Conservation (phyloP, 2,888 invertebrate species). For the Agonopterix subpropinquella region DNA sequence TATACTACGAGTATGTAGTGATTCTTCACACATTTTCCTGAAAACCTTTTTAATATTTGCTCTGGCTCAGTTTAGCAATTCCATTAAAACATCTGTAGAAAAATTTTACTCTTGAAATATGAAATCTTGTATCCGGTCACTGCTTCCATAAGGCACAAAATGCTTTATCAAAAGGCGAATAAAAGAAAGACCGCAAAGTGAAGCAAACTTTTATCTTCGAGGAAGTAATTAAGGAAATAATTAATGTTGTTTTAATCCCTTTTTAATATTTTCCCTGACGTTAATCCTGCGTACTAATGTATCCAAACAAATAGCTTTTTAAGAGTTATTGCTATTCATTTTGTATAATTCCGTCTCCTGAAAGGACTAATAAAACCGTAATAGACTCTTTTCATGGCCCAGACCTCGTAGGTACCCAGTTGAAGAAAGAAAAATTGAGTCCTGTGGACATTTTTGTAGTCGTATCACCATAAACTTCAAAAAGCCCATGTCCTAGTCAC, state of each 20-base stretch:
- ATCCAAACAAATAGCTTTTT: constrained; percentile 5
- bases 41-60: not conserved
- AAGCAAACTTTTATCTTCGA: constrained; percentile 16
- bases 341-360: constrained; percentile 1
- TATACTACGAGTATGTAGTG: too few relatives aligned
- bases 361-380: constrained; percentile 1
- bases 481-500: too few relatives aligned
- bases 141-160: too few relatives aligned
- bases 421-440: not conserved
- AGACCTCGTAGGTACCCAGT: not conserved
- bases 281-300: constrained; percentile 3
- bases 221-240: constrained; percentile 22
- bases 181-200: not conserved
- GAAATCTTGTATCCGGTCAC: too few relatives aligned
- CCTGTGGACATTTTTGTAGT: too few relatives aligned
- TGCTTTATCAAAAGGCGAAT: too few relatives aligned
- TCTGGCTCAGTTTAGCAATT: not conserved
- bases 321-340: constrained; percentile 3
- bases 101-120: too few relatives aligned
- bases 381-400: not conserved
- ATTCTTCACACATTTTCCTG: too few relatives aligned
- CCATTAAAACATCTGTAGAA: too few relatives aligned
- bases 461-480: too few relatives aligned
- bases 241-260: constrained; percentile 23
- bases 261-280: constrained; percentile 15